Evolutionary conservation across 2,888 invertebrate genomes (phyloP), one percentile per base, ranked within the genome.

Genomic region (Amphipoea oculea): DNA sequence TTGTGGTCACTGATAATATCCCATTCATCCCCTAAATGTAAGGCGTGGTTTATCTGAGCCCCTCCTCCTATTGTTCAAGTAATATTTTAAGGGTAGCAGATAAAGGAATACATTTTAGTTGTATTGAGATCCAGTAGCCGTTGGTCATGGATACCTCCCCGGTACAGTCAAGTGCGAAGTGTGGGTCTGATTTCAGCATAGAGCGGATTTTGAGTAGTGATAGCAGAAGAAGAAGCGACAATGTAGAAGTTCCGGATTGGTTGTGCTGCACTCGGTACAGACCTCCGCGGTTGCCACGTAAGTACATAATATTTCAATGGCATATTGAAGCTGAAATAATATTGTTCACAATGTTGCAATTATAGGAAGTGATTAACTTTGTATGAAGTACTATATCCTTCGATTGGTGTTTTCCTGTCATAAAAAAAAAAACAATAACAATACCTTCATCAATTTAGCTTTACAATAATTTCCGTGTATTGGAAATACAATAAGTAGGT

Each of bases 211-310:
- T 98, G 87, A 97, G 97, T 88, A 95, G 95, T 82, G 97, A 97
- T 29, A 91, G 86, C 68, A 90, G 84, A 63, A 90, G 87, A 68
- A 90, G 89, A 68, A 90, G 89, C 20, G 90, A 92, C 17, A 80
- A 83, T 81, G 80, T 76, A 36, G 92, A 92, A 54, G 87, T 89
- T 45, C 96, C 96, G 51, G 96, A 97, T 73, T 98, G 98, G 98
- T 93, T 98, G 85, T 97, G 97, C 86, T 98, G 98, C 89, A 98
- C 98, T 6, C 96, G 98, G 82, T 98, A 98, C 90, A 97, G 97
- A 86, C 98, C 98, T 1, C 98, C 98, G 0, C 98, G 98, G 90
- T 92, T 98, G 71, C 98, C 98, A 90, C 97, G 98, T 97, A 97
- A 98, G 97, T 48, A 65, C 5, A 20, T 40, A 78, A 20, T 40